Conservation (phyloP, 2,888 invertebrate genomes). For the Altica lythri region DNA sequence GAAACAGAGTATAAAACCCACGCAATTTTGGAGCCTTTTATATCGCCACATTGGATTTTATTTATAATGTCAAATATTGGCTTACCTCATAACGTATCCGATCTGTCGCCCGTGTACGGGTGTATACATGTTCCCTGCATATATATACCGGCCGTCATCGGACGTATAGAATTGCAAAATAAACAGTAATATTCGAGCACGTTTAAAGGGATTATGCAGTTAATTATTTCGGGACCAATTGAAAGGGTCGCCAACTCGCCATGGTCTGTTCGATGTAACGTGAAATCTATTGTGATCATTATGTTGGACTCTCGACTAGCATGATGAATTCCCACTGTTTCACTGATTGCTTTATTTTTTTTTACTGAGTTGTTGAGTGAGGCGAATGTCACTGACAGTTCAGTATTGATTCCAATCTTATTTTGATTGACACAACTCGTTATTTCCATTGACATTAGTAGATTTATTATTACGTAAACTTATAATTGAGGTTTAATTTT, state of each 20-base stretch:
- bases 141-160: slow-evolving; percentile 1
- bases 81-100: slow-evolving; percentile 4
- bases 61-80: slow-evolving; percentile 15
- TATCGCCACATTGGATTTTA: slow-evolving; percentile 1
- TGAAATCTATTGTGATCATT: slow-evolving; percentile 33
- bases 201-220: slow-evolving; percentile 46
- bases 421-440: slow-evolving; percentile 14
- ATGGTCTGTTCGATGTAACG: slow-evolving; percentile 28
- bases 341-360: slow-evolving; percentile 17
- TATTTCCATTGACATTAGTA: slow-evolving; percentile 7
- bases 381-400: slow-evolving; percentile 15
- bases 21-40: neutral
- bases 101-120: neutral
- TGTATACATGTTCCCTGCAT: neutral
- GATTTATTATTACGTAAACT: no score
- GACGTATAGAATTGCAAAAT: slow-evolving; percentile 40
- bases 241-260: slow-evolving; percentile 35
- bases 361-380: neutral
- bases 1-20: neutral
- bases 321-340: slow-evolving; percentile 23
- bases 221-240: slow-evolving; percentile 44
- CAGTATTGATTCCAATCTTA: slow-evolving; percentile 13
- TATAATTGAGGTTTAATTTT: no score
- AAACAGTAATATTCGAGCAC: slow-evolving; percentile 45
- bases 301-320: slow-evolving; percentile 25